A percentile compares a stretch with the other conserved stretches of the same genome.
Evolutionary conservation across 1,140 invertebrate species (phyloP).

Genomic region (Procambarus virginalis): DNA sequence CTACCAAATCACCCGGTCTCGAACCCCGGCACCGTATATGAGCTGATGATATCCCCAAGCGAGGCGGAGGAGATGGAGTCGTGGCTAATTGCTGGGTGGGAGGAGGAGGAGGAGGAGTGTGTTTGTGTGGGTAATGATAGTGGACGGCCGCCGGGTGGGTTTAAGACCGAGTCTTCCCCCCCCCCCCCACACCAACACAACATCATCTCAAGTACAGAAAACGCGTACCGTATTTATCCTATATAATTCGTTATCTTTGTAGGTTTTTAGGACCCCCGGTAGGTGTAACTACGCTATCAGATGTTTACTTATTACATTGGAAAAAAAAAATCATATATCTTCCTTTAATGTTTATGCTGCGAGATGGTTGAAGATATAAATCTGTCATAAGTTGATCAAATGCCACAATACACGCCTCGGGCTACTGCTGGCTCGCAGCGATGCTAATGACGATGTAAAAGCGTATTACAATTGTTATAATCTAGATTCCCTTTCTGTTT

Average conservation of each 20-base stretch:
- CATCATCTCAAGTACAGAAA: slow-evolving; percentile 10
- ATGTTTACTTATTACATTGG: neutral
- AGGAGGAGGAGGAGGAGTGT: slow-evolving; percentile 24
- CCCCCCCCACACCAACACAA: neutral
- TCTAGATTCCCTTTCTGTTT: too few species aligned
- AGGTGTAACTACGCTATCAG: slow-evolving; percentile 37
- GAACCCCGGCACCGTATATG: slow-evolving; percentile 2
- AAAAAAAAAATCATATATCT: neutral
- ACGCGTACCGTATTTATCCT: neutral
- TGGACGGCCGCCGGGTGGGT: slow-evolving; percentile 27
- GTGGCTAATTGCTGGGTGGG: slow-evolving; percentile 32
- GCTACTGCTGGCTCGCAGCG: neutral
- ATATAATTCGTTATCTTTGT: slow-evolving; percentile 12
- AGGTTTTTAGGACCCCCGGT: neutral
- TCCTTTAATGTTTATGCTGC: neutral
- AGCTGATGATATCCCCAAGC: slow-evolving; percentile 20
- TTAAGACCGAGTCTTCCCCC: neutral
- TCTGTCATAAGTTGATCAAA: neutral
- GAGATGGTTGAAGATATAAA: neutral
- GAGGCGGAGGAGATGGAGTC: slow-evolving; percentile 16
- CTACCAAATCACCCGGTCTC: slow-evolving; percentile 49
- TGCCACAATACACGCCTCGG: neutral
- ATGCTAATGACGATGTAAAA: neutral
- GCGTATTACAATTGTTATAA: too few species aligned
- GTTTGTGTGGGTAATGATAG: slow-evolving; percentile 51